These are phyloP conservation scores for Lagothrix lagotricha DNA, from an alignment of 2,797 vertebrate species.

Conservation along the genomic window DNA sequence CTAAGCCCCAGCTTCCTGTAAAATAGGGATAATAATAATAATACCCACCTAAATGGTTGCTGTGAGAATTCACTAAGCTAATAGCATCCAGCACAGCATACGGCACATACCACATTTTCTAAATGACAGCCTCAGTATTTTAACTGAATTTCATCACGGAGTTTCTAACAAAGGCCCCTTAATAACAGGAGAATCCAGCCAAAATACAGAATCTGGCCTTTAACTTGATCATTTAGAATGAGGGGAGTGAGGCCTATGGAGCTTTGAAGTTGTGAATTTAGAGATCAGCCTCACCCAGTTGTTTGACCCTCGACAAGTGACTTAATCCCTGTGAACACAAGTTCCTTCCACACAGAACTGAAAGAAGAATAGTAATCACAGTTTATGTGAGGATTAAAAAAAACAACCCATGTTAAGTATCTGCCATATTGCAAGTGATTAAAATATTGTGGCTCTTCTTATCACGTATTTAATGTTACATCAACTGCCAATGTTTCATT, in stretches of 20 bases:
- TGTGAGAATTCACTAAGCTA: neutral
- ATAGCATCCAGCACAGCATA: neutral
- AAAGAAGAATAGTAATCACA: neutral
- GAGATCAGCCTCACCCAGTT: neutral
- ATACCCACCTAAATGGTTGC: neutral
- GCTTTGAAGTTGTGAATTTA: neutral
- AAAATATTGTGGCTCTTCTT: neutral
- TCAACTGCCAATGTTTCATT: fast-evolving
- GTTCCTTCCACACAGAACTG: neutral
- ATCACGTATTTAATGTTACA: neutral
- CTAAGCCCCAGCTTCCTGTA: neutral
- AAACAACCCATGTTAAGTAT: neutral
- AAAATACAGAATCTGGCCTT: neutral
- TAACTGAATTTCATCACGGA: neutral
- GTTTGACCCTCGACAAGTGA: neutral
- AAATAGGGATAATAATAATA: neutral
- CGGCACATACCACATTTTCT: neutral
- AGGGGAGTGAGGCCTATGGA: neutral
- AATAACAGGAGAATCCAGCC: neutral
- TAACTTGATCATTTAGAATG: neutral
- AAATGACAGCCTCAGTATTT: neutral
- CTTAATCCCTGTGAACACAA: neutral
- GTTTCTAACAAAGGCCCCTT: neutral
- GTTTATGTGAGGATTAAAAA: neutral
- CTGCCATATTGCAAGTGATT: neutral